phyloP scores from a whole-genome alignment of 2,113 vertebrate genomes.

The Poecile atricapillus region DNA sequence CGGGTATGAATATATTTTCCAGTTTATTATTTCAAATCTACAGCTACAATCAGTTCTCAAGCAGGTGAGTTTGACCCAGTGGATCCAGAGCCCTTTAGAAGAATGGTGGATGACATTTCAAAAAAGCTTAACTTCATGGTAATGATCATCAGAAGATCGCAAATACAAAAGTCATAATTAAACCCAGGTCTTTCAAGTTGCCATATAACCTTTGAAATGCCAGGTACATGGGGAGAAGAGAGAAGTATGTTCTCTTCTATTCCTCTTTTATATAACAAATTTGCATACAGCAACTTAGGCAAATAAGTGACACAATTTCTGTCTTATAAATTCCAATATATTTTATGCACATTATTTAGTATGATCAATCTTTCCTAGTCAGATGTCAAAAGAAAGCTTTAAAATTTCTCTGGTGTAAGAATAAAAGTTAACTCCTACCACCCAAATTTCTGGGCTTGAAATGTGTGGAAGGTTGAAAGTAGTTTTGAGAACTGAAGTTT shows the following conservation, averaged over 20 bases:
- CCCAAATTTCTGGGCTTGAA: not conserved
- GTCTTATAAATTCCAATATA: not conserved
- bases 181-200: not conserved
- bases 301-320: not conserved
- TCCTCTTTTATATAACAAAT: not conserved
- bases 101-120: not conserved
- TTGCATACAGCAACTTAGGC: not conserved
- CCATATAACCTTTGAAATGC: not conserved
- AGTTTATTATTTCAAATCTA: not conserved
- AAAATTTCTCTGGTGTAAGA: not conserved
- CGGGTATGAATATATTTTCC: not conserved
- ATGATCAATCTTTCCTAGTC: not conserved
- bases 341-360: not conserved
- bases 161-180: not conserved
- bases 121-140: not conserved
- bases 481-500: not conserved
- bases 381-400: not conserved
- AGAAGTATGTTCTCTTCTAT: not conserved
- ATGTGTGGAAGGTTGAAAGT: not conserved
- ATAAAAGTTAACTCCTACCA: not conserved
- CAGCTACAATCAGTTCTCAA: not conserved
- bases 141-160: not conserved
- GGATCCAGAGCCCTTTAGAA: not conserved
- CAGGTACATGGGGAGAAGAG: not conserved
- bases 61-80: not conserved